Conservation (phyloP, 2,888 invertebrate genomes). For the Rugalucina vietnamica region DNA sequence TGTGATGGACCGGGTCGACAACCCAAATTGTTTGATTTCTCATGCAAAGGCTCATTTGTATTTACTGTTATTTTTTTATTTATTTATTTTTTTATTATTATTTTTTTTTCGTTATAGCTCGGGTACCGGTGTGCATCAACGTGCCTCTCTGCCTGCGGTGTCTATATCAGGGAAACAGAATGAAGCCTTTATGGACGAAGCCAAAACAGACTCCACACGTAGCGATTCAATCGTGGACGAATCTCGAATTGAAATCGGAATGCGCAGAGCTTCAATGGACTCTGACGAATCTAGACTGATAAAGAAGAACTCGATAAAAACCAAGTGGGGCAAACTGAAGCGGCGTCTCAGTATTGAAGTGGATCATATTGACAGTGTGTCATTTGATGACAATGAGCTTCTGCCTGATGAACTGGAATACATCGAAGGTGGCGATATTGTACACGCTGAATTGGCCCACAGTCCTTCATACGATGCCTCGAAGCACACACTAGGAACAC, state of each 20-base stretch:
- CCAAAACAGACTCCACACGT: not conserved
- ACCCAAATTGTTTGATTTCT: too few relatives aligned
- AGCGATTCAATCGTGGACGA: constrained; percentile 30
- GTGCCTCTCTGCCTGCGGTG: constrained; percentile 21
- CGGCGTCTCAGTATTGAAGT: constrained; percentile 40
- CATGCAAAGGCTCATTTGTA: too few relatives aligned
- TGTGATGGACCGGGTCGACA: too few relatives aligned
- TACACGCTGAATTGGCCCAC: constrained; percentile 21
- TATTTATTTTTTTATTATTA: too few relatives aligned
- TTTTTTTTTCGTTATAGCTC: too few relatives aligned
- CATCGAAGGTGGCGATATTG: constrained; percentile 59
- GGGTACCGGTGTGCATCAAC: constrained; percentile 44
- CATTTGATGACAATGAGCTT: constrained; percentile 40
- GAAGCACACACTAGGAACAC: not conserved
- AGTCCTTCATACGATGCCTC: not conserved
- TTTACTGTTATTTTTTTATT: too few relatives aligned
- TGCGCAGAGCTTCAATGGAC: not conserved
- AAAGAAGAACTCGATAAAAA: constrained; percentile 6
- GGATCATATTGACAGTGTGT: not conserved
- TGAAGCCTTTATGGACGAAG: not conserved
- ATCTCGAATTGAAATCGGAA: constrained; percentile 42
- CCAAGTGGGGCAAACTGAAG: constrained; percentile 39
- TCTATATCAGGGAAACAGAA: not conserved
- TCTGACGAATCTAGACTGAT: not conserved
- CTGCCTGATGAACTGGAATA: constrained; percentile 61